Evolutionary conservation across 1,140 invertebrate species (phyloP), one percentile per base, ranked within the genome.

Genomic region (Pachypsylla venusta): DNA sequence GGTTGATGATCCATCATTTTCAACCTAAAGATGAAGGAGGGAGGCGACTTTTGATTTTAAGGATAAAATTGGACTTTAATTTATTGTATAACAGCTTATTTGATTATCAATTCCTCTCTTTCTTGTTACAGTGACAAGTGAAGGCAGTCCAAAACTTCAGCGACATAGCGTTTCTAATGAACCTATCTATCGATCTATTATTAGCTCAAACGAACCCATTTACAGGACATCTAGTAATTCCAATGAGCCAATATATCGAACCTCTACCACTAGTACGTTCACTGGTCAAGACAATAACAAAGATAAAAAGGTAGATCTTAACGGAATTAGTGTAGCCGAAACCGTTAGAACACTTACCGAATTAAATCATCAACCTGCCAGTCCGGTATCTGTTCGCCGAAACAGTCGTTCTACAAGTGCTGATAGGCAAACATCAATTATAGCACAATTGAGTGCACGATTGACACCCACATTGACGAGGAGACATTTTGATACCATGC

Each of bases 261-360:
- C 42, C n/a, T 4, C 16, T n/a, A 48, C 5, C 22, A 48, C 16
- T 22, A 48, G 42, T 22, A n/a, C 5, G n/a, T 48, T 3, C 22
- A 48, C n/a, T 3, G 42, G 42, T 48, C 42, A 19, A 48, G n/a
- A 48, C n/a, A 48, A n/a, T n/a, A 48, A 48, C 42, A 48, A 7
- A 19, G 42, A 35, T n/a, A 35, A 48, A 19, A 22, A 19, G 42
- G 42, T 19, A 48, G 4, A 5, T 22, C 4, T n/a, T 7, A 4
- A 4, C 71, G 62, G 68, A 77, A 48, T 66, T 22, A 85, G 82
- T 66, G 88, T 92, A n/a, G 87, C 87, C 1, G 87, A 91, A 70
- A 88, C 87, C 1, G 86, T 92, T 12, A 85, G 87, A 68, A 87
- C 84, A 20, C 70, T 92, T 58, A 89, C 87, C 0, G 87, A 89